Base-by-base conservation (phyloP, 2,113 vertebrate species). In the Melanerpes formicivorus region DNA sequence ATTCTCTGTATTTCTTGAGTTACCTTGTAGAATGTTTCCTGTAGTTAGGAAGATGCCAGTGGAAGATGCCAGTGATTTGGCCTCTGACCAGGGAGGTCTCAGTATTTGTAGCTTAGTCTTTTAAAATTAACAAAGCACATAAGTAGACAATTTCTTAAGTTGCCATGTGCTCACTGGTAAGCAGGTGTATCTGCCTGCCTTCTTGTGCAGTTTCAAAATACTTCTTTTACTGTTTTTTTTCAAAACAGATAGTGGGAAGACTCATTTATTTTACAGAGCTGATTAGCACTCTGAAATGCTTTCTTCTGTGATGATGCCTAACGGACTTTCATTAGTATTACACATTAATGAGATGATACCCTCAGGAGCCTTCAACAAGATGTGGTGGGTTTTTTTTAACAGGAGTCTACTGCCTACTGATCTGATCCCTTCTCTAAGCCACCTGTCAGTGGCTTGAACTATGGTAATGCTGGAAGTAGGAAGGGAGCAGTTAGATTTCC, bases 271-370 rank as follows among this genome's bases (percentile, higher is more conserved):
- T 80, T 37, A 27, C 10, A 56, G 65, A 59, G 44, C 29, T 11
- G 22, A 80, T 30, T 54, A 48, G 58, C 22, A 8, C 27, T 71
- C 64, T 65, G 46, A 69, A 93, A 22, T 34, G 26, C 21, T 0
- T 79, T 86, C 14, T n/a, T 69, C 34, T 86, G 9, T 59, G 32
- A 32, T 77, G 42, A 59, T 26, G 4, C 17, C 44, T 88, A 40
- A 90, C 69, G n/a, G n/a, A 78, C n/a, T 62, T 89, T 56, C 63
- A 77, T 37, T 79, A 50, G 63, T 69, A 42, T 79, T 79, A n/a
- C n/a, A 40, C 6, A 12, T 60, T 81, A 79, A 59, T 60, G 50
- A 79, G 55, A 56, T 18, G 22, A 64, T 48, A 56, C 63, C 58
- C 42, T 89, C 18, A 19, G 44, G 52, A 92, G 29, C 40, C 29